Percentiles rank a stretch among this genome's conserved stretches.
Evolutionary conservation across 2,113 vertebrate species (phyloP).

Genomic region (Clinocottus analis): DNA sequence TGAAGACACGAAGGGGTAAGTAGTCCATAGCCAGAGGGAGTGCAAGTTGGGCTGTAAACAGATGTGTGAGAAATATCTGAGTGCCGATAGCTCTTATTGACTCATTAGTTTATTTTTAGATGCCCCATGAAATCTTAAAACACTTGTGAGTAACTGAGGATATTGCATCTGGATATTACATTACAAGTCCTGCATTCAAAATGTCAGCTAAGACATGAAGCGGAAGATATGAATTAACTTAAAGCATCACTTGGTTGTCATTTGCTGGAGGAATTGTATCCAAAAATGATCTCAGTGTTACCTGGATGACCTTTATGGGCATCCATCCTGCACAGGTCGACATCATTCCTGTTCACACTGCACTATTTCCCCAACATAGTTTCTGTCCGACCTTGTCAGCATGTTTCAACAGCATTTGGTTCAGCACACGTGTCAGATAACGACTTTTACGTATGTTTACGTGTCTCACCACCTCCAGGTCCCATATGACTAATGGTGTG

Average conservation of each 20-base stretch:
- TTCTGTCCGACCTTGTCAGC: constrained; percentile 16
- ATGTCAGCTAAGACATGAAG: constrained; percentile 10
- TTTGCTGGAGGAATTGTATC: not conserved
- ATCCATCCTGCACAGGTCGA: constrained; percentile 12
- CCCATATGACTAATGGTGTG: constrained; percentile 33
- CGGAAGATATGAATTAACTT: not conserved
- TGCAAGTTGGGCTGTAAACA: constrained; percentile 52
- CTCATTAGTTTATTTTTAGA: constrained; percentile 52
- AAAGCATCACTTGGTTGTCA: not conserved
- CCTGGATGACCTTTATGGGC: constrained; percentile 16
- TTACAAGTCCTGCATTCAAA: too few relatives aligned
- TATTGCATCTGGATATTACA: constrained; percentile 40
- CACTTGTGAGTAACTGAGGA: constrained; percentile 17
- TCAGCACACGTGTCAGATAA: constrained; percentile 23
- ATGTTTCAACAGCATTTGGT: constrained; percentile 29
- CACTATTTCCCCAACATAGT: constrained; percentile 20
- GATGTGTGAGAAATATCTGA: constrained; percentile 56
- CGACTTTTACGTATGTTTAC: constrained; percentile 30
- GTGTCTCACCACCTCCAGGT: constrained; percentile 38
- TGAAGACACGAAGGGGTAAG: not conserved
- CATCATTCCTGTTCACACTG: constrained; percentile 45
- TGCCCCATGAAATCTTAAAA: constrained; percentile 40
- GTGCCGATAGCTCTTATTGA: constrained; percentile 32
- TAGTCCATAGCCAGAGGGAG: constrained; percentile 14
- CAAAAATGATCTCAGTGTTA: constrained; percentile 4